A percentile compares a stretch with the other conserved stretches of the same genome.
These are phyloP conservation scores for Formica selysi DNA, from an alignment of 1,140 invertebrate species.

Conservation along the genomic window DNA sequence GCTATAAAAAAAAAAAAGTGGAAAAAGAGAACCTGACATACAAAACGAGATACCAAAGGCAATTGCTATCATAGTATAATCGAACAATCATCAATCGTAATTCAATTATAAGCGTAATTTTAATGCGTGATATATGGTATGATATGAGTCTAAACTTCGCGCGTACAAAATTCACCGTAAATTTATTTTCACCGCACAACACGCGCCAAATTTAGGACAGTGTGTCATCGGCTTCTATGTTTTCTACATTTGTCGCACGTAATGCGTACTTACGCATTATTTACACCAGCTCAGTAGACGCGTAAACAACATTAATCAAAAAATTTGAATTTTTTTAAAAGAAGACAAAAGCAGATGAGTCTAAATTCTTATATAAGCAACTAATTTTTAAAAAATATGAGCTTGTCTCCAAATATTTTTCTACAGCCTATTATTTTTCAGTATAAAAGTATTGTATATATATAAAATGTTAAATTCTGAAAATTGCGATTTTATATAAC, in stretches of 20 bases:
- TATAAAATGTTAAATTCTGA: no score
- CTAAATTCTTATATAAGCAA: not conserved
- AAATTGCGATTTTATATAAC: no score
- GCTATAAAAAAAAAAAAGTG: not conserved
- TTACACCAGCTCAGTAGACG: conserved; percentile 40
- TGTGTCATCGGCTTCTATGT: conserved; percentile 69
- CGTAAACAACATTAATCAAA: conserved; percentile 22
- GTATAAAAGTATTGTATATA: not conserved
- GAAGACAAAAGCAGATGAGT: not conserved
- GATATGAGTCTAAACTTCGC: not conserved
- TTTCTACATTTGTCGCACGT: conserved; percentile 56
- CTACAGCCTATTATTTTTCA: not conserved
- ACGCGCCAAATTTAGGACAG: conserved; percentile 71
- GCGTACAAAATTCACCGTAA: conserved; percentile 45
- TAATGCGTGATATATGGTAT: not conserved
- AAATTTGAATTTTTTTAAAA: conserved; percentile 16
- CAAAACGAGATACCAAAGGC: not conserved
- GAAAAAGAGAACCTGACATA: not conserved
- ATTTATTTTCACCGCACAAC: conserved; percentile 70
- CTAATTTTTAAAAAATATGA: not conserved
- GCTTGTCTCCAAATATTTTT: not conserved
- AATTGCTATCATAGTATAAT: not conserved
- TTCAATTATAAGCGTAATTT: conserved; percentile 1
- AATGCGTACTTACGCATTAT: conserved; percentile 69
- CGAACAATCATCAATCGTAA: conserved; percentile 9